A percentile compares a stretch with the other conserved stretches of the same genome.
These are phyloP conservation scores for Pheosia gnoma DNA, from an alignment of 2,888 invertebrate genomes.

Conservation along the genomic window DNA sequence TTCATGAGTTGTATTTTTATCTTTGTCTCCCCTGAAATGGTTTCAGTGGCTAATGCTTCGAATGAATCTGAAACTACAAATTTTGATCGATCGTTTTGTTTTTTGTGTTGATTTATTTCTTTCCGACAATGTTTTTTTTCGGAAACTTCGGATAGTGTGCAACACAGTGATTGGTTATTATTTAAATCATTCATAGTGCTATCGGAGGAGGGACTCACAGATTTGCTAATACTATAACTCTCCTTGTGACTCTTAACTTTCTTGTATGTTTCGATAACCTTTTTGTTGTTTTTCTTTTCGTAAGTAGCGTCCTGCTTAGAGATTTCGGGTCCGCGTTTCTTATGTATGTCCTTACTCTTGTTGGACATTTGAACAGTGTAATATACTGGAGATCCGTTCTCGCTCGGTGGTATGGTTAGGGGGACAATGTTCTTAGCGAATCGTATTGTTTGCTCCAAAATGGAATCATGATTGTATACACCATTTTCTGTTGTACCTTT, in stretches of 20 bases:
- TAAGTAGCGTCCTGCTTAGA: constrained; percentile 34
- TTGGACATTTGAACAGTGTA: constrained; percentile 66
- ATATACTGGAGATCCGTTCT: constrained; percentile 51
- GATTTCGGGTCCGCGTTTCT: constrained; percentile 30
- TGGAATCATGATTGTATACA: constrained; percentile 43
- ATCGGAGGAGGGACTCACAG: constrained; percentile 56
- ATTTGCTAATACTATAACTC: constrained; percentile 51
- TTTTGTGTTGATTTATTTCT: constrained; percentile 40
- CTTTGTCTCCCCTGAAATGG: constrained; percentile 50
- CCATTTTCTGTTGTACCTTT: constrained; percentile 30
- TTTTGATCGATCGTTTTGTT: constrained; percentile 36
- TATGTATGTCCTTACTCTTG: constrained; percentile 48
- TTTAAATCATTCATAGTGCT: constrained; percentile 69
- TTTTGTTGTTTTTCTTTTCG: constrained; percentile 49
- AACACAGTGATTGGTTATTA: constrained; percentile 65
- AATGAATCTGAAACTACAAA: constrained; percentile 64
- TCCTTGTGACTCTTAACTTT: constrained; percentile 48
- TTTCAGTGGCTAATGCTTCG: constrained; percentile 66
- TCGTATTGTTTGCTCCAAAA: constrained; percentile 65
- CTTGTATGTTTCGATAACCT: constrained; percentile 46
- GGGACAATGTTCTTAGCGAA: constrained; percentile 71
- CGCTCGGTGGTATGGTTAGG: constrained; percentile 60
- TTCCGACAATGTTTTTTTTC: constrained; percentile 56
- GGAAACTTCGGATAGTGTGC: constrained; percentile 64
- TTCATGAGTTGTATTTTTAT: constrained; percentile 77